A percentile compares a stretch with the other conserved stretches of the same genome.
Conservation (phyloP, 2,888 invertebrate species). For the Oscheius sp. region DNA sequence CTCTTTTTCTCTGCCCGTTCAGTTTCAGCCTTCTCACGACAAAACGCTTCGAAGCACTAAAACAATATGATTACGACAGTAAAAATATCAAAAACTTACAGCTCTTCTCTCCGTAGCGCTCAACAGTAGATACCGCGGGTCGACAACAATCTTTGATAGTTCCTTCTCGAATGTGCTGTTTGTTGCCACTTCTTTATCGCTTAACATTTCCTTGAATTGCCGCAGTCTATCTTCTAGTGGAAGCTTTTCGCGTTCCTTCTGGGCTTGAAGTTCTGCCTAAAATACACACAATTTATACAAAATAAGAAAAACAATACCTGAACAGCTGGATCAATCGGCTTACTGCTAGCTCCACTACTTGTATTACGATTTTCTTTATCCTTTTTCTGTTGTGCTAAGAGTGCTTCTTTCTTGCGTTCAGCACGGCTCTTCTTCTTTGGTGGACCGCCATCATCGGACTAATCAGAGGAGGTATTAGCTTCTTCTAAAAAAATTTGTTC, state of each 20-base stretch:
- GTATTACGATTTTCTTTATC: slow-evolving; percentile 50
- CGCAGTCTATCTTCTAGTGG: slow-evolving; percentile 92
- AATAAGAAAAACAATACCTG: slow-evolving; percentile 76
- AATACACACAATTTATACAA: too few relatives aligned
- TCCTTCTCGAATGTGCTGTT: slow-evolving; percentile 99
- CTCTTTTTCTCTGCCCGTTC: slow-evolving; percentile 97
- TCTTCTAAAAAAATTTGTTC: slow-evolving; percentile 7
- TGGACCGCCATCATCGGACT: slow-evolving; percentile 53
- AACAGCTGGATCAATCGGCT: slow-evolving; percentile 85
- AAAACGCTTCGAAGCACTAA: slow-evolving; percentile 84
- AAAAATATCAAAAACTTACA: slow-evolving; percentile 34
- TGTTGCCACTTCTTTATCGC: slow-evolving; percentile 89
- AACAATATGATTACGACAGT: neutral
- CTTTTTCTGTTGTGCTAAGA: slow-evolving; percentile 57
- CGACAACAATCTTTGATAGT: slow-evolving; percentile 98
- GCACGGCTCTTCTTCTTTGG: slow-evolving; percentile 69
- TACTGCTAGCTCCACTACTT: slow-evolving; percentile 39
- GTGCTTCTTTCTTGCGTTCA: slow-evolving; percentile 66
- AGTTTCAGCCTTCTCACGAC: slow-evolving; percentile 96
- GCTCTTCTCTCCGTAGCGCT: slow-evolving; percentile 92
- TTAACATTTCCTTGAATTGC: slow-evolving; percentile 94
- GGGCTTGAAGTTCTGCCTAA: slow-evolving; percentile 87
- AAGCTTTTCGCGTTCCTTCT: slow-evolving; percentile 86
- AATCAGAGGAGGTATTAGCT: slow-evolving; percentile 6
- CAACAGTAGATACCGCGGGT: slow-evolving; percentile 92